Evolutionary conservation across 2,113 vertebrate genomes (phyloP).

Genomic region (Physeter macrocephalus): DNA sequence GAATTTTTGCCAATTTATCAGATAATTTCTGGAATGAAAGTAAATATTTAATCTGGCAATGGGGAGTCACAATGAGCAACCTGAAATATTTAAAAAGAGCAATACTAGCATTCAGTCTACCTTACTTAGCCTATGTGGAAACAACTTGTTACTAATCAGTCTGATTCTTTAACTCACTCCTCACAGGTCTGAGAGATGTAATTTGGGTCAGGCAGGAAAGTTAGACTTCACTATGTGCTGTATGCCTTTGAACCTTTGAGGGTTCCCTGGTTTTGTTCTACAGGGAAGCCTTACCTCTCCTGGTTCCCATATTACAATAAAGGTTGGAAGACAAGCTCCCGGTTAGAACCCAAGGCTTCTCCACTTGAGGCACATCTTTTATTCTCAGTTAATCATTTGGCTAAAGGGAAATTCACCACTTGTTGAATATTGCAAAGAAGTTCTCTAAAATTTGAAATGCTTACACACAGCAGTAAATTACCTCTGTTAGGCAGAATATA

Average conservation of each 20-base stretch:
- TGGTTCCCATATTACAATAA: not conserved
- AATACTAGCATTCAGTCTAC: not conserved
- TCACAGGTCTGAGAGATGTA: not conserved
- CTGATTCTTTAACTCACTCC: not conserved
- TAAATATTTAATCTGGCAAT: constrained; percentile 32
- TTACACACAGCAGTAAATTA: not conserved
- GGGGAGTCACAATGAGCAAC: not conserved
- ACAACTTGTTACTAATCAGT: not conserved
- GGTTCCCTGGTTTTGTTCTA: not conserved
- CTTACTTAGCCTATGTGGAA: not conserved
- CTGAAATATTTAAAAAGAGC: constrained; percentile 25
- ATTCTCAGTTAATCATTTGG: not conserved
- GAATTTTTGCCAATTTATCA: constrained; percentile 53
- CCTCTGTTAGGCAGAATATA: not conserved
- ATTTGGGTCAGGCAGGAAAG: not conserved
- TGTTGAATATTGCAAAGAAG: constrained; percentile 36
- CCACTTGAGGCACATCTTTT: not conserved
- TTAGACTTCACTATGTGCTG: not conserved
- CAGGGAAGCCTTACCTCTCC: not conserved
- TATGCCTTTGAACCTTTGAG: not conserved
- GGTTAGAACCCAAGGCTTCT: not conserved
- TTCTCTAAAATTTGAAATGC: constrained; percentile 29
- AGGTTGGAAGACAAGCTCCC: not conserved
- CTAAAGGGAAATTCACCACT: not conserved
- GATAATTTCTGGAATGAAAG: constrained; percentile 29